These are phyloP conservation scores for Thaumetopoea pityocampa DNA, from an alignment of 1,140 invertebrate genomes.

Conservation along the genomic window DNA sequence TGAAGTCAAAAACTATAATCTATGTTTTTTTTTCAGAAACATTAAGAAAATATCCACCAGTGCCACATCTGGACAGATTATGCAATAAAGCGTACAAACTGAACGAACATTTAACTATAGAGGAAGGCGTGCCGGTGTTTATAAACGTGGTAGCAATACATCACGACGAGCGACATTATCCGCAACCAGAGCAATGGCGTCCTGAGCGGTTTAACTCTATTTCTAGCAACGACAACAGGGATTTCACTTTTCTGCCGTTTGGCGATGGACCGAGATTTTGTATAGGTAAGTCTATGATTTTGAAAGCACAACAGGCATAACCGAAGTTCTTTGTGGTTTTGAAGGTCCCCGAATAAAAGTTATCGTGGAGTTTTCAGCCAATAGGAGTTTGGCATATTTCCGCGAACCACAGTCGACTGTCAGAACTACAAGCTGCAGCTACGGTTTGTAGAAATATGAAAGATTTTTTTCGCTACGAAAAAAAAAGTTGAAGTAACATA, in stretches of 20 bases:
- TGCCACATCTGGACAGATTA: constrained; percentile 74
- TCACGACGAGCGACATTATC: constrained; percentile 77
- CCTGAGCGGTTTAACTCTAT: constrained; percentile 78
- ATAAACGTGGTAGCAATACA: constrained; percentile 61
- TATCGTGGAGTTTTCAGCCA: too few relatives aligned
- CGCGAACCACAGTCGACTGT: too few relatives aligned
- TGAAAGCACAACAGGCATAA: too few relatives aligned
- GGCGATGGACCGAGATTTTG: constrained; percentile 86
- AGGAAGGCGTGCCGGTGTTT: constrained; percentile 41
- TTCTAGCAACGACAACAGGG: constrained; percentile 49
- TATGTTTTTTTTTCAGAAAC: constrained; percentile 62
- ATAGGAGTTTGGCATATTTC: too few relatives aligned
- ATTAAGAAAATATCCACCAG: constrained; percentile 76
- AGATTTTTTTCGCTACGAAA: too few relatives aligned
- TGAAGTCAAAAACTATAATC: too few relatives aligned
- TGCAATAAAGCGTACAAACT: constrained; percentile 69
- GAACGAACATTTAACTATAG: constrained; percentile 62
- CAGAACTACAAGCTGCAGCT: too few relatives aligned
- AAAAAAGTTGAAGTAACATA: too few relatives aligned
- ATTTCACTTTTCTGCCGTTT: constrained; percentile 84
- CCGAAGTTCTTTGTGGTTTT: too few relatives aligned
- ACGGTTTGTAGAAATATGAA: too few relatives aligned
- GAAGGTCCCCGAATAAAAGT: too few relatives aligned
- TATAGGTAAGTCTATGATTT: constrained; percentile 76
- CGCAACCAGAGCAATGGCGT: constrained; percentile 80